Evolutionary conservation across 2,797 vertebrate species (phyloP), one percentile per base, ranked within the genome.

Genomic region (Merluccius polli): DNA sequence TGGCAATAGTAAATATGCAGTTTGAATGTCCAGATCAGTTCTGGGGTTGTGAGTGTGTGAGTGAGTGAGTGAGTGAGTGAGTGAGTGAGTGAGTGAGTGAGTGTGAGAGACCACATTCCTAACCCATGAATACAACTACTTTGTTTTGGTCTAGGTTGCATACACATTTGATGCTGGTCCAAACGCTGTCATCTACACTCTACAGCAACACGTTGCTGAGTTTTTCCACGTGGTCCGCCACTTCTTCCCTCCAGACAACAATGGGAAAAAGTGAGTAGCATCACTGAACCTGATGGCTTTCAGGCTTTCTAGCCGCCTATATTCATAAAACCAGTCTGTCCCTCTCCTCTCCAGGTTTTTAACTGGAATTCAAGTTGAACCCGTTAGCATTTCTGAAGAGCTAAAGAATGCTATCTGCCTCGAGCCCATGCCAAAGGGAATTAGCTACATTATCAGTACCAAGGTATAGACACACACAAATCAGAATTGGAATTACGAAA

Each of bases 141-240:
- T 65, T 79, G 27, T 80, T 78, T 79, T 79, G 12, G 36, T 81
- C 6, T 82, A 99, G 98, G 95, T 95, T 29, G 95, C 95, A 0
- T 99, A 99, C 89, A 97, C 95, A 0, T 99, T 99, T 16, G 98
- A 99, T 0, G 98, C 98, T 0, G 98, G 98, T 35, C 96, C 98
- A 80, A 99, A 99, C 0, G 97, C 98, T 0, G 96, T 99, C 72
- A 91, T 99, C 90, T 98, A 96, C 84, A 87, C 86, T 5, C 89
- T 96, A 75, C 92, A 94, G 0, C 92, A 97, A 77, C 86, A 95
- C 0, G 82, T 97, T 84, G 85, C 93, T 0, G 96, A 98, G 82
- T 96, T 99, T 1, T 89, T 96, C 79, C 93, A 94, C 73, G 86
- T 94, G 3, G 89, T 98, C 81, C 94, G 81, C 21, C 89, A 92